phyloP scores from a whole-genome alignment of 1,140 invertebrate genomes.

The Bombus balteatus region DNA sequence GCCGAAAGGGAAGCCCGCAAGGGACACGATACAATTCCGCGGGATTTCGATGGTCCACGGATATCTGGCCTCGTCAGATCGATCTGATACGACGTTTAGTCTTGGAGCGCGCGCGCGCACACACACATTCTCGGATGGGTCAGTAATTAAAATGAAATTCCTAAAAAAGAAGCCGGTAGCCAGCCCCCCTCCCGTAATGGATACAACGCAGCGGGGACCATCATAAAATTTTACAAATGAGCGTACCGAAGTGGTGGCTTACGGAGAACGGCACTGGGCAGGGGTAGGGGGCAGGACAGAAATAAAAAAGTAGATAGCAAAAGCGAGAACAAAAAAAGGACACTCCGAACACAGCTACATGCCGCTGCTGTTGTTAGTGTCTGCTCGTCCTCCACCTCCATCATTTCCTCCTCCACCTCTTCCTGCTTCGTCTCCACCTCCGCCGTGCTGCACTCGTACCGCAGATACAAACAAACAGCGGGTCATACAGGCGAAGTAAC shows the following conservation, averaged over 20 bases:
- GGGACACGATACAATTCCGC: slow-evolving; percentile 45
- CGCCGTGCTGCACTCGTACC: slow-evolving; percentile 58
- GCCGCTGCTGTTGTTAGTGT: slow-evolving; percentile 36
- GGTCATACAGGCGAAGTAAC: slow-evolving; percentile 79
- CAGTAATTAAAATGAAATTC: slow-evolving; percentile 69
- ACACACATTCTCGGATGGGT: neutral
- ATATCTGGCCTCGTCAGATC: slow-evolving; percentile 55
- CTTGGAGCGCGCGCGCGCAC: too few species aligned
- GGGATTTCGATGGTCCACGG: slow-evolving; percentile 54
- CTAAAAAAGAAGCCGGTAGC: slow-evolving; percentile 47
- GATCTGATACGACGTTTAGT: slow-evolving; percentile 46
- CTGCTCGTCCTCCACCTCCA: slow-evolving; percentile 53
- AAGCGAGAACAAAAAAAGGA: slow-evolving; percentile 45
- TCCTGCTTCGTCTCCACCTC: slow-evolving; percentile 3
- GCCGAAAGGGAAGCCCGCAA: slow-evolving; percentile 26
- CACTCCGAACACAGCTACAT: slow-evolving; percentile 44
- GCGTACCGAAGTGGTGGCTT: slow-evolving; percentile 71
- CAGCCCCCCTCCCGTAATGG: slow-evolving; percentile 40
- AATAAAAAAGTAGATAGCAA: slow-evolving; percentile 69
- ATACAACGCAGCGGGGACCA: slow-evolving; percentile 72
- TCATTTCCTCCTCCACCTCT: slow-evolving; percentile 33
- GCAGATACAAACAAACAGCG: slow-evolving; percentile 77
- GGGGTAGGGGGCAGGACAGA: slow-evolving; percentile 44
- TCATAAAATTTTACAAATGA: slow-evolving; percentile 82
- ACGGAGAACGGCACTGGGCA: slow-evolving; percentile 34